Base-by-base conservation (phyloP, 1,140 invertebrate species). In the Euura saliciscinereae region DNA sequence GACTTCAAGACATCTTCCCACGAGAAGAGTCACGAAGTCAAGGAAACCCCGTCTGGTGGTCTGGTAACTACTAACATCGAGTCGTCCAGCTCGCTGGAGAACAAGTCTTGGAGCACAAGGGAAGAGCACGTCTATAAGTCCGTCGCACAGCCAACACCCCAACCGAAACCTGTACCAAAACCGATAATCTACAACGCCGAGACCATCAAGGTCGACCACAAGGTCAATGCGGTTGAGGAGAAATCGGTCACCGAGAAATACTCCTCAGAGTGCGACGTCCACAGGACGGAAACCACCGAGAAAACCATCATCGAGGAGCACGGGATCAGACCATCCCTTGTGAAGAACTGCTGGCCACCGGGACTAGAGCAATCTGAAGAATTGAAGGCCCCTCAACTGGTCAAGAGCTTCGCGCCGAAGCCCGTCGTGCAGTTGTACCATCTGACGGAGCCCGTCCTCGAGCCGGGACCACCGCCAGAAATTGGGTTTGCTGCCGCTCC, bases 401-500 rank as follows among this genome's bases (percentile, higher is more conserved):
- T 90, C 0, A 89, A 88, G 68, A 88, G 82, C 68, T 76, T 82
- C 42, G 76, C 86, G 72, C 75, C 73, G 2, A 85, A 81, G 74
- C 75, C 81, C 2, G 42, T 68, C 3, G 75, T 80, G 0, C 79
- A 82, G 51, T 45, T 84, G 43, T 82, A 82, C n/a, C 78, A 82
- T n/a, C 28, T 45, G 3, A 10, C 45, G 0, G 44, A 75, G 45
- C 67, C 79, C 2, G 74, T 74, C 65, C 77, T 93, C 8, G 87
- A 91, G 80, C 91, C 91, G 0, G 92, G 91, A 10, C 88, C 91
- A 1, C 90, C 91, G 7, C 91, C 92, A 28, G 90, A 92, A 85
- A 91, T 93, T 10, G 90, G 88, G 10, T 93, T 89, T 79, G 89
- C 90, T 4, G 86, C 89, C 59, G 83, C 85, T 6, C 85, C 84